These are phyloP conservation scores for Eulacestoma nigropectus DNA, from an alignment of 2,113 vertebrate genomes.

Conservation along the genomic window DNA sequence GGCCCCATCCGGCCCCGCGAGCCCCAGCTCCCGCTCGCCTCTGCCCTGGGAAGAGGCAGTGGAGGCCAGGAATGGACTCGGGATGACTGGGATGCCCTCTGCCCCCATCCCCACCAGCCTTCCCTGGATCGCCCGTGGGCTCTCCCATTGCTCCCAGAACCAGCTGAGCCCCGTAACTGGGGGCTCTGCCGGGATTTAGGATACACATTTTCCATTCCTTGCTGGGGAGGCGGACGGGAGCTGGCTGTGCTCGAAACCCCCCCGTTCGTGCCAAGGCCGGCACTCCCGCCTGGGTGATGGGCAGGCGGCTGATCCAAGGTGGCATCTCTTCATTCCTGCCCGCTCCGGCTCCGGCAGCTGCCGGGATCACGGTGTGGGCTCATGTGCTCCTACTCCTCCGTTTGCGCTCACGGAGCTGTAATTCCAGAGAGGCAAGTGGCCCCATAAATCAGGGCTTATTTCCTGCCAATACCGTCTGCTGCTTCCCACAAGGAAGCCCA, in stretches of 20 bases:
- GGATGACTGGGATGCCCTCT: background rate
- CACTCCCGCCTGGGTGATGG: background rate
- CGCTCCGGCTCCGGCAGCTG: background rate
- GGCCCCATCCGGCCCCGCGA: background rate
- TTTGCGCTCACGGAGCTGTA: background rate
- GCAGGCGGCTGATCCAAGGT: background rate
- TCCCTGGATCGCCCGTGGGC: accelerated
- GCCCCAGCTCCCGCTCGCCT: background rate
- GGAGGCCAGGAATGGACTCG: background rate
- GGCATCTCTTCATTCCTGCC: background rate
- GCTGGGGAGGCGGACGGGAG: background rate
- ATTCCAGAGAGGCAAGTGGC: background rate
- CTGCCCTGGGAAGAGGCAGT: background rate
- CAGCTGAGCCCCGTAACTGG: background rate
- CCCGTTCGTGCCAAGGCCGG: background rate
- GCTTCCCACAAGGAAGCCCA: slow-evolving; percentile 13
- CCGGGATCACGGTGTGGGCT: background rate
- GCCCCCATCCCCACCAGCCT: background rate
- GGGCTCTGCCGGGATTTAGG: background rate
- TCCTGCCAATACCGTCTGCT: background rate
- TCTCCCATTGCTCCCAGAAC: background rate
- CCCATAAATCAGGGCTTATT: slow-evolving; percentile 22
- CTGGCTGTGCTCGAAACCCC: background rate
- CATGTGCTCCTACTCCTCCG: background rate
- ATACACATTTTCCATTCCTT: background rate